A percentile compares a stretch with the other conserved stretches of the same genome.
Conservation (phyloP, 2,113 vertebrate species). For the Arenaria interpres region DNA sequence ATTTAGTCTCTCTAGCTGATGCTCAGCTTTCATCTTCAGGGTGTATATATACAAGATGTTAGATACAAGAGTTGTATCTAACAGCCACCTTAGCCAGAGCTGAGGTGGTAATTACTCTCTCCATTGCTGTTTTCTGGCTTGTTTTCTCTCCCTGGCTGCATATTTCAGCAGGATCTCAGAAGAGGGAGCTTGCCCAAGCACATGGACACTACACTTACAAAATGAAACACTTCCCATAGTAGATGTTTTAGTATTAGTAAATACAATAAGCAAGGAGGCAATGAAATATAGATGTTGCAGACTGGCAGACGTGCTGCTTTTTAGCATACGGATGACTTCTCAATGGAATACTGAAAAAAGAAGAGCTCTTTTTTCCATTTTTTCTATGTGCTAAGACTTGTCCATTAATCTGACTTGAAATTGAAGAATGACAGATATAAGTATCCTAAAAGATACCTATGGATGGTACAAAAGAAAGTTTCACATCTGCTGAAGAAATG, state of each 20-base stretch:
- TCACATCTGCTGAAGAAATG: neutral
- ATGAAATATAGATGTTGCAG: neutral
- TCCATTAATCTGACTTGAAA: neutral
- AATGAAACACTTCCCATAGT: neutral
- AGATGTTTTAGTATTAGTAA: neutral
- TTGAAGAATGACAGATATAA: neutral
- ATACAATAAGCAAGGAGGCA: neutral
- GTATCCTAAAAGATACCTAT: neutral
- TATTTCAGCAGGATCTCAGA: neutral
- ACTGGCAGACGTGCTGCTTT: neutral
- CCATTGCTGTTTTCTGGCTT: neutral
- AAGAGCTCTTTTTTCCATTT: neutral
- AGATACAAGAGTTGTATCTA: neutral
- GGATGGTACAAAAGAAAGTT: neutral
- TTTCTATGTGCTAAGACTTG: neutral
- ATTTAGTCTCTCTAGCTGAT: neutral
- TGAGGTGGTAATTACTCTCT: neutral
- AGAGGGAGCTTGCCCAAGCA: neutral
- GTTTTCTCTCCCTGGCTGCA: neutral
- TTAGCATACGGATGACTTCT: neutral
- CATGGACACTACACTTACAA: neutral
- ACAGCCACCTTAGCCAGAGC: neutral
- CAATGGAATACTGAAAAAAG: neutral
- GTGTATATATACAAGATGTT: no score
- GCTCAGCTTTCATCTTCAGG: neutral